Base-by-base conservation (phyloP, 2,113 vertebrate species). In the Scytalopus superciliaris region DNA sequence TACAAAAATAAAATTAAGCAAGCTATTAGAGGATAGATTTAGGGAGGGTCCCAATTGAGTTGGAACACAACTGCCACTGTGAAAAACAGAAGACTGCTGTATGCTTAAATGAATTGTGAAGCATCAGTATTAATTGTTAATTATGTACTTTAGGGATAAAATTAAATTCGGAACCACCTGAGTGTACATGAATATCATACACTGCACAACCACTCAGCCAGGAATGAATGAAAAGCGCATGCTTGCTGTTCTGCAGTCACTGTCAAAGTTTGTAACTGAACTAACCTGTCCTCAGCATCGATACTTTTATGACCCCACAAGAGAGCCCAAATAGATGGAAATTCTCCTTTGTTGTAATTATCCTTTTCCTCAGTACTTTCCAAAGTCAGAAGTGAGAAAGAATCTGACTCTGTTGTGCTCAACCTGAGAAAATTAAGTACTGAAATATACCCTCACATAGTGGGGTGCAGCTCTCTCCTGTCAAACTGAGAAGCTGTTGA, bases 1-100 rank as follows among this genome's bases (percentile, higher is more conserved):
- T 97, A 96, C 95, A 98, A 97, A 98, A 98, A 97, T 98, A 98
- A 98, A 98, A 98, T 98, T 97, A 98, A 98, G 77, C 78, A 93
- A 96, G 95, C 92, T 97, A 90, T 97, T 97, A 97, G 74, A 92
- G 87, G 83, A 95, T 97, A 95, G 96, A 97, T 97, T 94, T 95
- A 94, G 89, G 73, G 95, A 97, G 47, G 84, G 95, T 96, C 90
- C 73, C 87, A 97, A 95, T 33, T 96, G 96, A 97, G 90, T 96
- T 93, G 92, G 94, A 96, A 94, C 60, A 93, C 60, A 90, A 96
- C 59, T 89, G 94, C n/a, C 78, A 90, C 77, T 84, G 67, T 94
- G 86, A 96, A 96, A 96, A 94, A 78, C 62, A 93, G 92, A 94
- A 72, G 86, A 67, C 67, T 91, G 70, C 64, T 92, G 69, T 87